These are phyloP conservation scores for Pachymerium ferrugineum DNA, from an alignment of 2,888 invertebrate genomes.

Conservation along the genomic window DNA sequence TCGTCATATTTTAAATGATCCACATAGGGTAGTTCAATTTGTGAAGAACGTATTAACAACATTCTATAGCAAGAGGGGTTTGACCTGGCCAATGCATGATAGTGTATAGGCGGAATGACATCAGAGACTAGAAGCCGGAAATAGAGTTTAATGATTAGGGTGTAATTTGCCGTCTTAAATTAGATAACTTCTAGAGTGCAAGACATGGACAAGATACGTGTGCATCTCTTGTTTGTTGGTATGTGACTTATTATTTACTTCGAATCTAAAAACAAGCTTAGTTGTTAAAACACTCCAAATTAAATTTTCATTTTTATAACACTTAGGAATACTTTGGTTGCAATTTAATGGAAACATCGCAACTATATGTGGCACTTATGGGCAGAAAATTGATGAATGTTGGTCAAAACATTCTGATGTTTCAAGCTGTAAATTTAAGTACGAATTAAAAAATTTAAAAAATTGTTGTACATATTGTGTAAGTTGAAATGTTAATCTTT, in stretches of 20 bases:
- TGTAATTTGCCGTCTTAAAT: not conserved
- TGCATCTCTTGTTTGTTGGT: not conserved
- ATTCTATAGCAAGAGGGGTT: not conserved
- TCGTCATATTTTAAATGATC: no score
- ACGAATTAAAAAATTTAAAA: no score
- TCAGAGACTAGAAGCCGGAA: not conserved
- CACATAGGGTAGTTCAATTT: no score
- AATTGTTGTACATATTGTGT: no score
- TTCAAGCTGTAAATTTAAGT: not conserved
- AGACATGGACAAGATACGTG: not conserved
- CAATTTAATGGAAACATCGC: not conserved
- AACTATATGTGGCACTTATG: not conserved
- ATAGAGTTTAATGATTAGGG: not conserved
- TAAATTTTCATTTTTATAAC: not conserved
- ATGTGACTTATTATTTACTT: not conserved
- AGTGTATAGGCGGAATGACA: not conserved
- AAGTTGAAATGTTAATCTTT: not conserved
- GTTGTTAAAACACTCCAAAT: not conserved
- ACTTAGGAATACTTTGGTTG: not conserved
- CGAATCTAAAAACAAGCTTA: no score
- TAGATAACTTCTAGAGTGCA: not conserved
- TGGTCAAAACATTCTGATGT: not conserved
- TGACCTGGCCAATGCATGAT: not conserved
- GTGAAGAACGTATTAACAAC: no score
- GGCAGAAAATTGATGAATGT: not conserved